phyloP scores from a whole-genome alignment of 2,888 invertebrate genomes.

The Limnephilus lunatus region DNA sequence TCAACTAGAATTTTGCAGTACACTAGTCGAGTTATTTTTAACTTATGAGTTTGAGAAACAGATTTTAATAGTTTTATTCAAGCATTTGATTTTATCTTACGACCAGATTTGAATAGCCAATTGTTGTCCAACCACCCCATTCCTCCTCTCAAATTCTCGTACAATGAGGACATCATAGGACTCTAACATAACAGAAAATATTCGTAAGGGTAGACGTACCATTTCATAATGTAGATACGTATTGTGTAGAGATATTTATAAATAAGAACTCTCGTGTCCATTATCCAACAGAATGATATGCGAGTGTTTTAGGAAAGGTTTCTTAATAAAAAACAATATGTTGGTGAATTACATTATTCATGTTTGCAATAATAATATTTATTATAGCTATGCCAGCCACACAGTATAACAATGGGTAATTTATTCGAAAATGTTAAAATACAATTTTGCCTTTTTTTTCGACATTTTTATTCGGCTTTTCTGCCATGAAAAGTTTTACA shows the following conservation, averaged over 20 bases:
- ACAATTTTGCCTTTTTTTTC: slow-evolving; percentile 13
- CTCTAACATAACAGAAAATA: too few relatives aligned
- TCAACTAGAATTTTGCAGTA: not conserved
- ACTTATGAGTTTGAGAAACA: not conserved
- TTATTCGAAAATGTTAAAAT: slow-evolving; percentile 3
- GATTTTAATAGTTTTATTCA: not conserved
- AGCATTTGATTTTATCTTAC: not conserved
- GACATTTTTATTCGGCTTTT: not conserved
- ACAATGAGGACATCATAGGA: too few relatives aligned
- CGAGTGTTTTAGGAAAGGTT: not conserved
- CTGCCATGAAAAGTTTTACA: not conserved
- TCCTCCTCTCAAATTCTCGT: too few relatives aligned
- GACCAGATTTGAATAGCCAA: not conserved
- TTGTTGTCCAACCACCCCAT: not conserved
- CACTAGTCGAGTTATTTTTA: not conserved
- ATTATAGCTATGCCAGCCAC: slow-evolving; percentile 11
- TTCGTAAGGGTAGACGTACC: not conserved
- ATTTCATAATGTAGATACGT: not conserved
- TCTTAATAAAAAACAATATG: not conserved
- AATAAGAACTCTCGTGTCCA: not conserved
- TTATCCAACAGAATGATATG: not conserved
- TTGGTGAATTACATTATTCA: not conserved
- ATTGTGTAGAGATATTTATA: not conserved
- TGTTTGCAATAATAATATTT: not conserved
- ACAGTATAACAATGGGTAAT: not conserved